phyloP scores from a whole-genome alignment of 1,140 invertebrate species.

The Drosophila dunni region DNA sequence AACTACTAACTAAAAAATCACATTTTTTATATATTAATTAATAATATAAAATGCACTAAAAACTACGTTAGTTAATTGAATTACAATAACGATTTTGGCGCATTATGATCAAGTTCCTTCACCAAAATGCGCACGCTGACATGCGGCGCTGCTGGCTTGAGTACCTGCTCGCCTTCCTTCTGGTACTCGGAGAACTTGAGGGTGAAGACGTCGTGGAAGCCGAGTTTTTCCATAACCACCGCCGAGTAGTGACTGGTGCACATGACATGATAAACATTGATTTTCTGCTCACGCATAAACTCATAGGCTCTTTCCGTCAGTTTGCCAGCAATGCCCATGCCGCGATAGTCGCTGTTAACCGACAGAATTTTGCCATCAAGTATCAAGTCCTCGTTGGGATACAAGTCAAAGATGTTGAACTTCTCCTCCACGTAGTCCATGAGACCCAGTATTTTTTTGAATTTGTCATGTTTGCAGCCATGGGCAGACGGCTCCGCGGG shows the following conservation, averaged over 20 bases:
- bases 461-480: slow-evolving; percentile 86
- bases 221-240: slow-evolving; percentile 88
- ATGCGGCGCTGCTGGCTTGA: slow-evolving; percentile 87
- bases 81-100: slow-evolving; percentile 39
- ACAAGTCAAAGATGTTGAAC: slow-evolving; percentile 86
- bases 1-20: slow-evolving; percentile 79
- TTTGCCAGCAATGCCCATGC: slow-evolving; percentile 87
- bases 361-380: slow-evolving; percentile 88
- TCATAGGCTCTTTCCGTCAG: slow-evolving; percentile 86
- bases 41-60: slow-evolving; percentile 50
- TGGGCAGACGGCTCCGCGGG: slow-evolving; percentile 64
- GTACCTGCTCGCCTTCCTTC: slow-evolving; percentile 86
- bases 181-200: slow-evolving; percentile 88
- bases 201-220: slow-evolving; percentile 88
- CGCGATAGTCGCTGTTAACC: slow-evolving; percentile 87
- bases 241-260: slow-evolving; percentile 90
- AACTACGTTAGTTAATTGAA: background rate
- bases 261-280: slow-evolving; percentile 85
- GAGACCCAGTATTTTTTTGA: slow-evolving; percentile 87
- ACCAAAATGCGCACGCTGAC: slow-evolving; percentile 85
- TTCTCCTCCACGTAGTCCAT: slow-evolving; percentile 86
- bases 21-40: slow-evolving; percentile 65
- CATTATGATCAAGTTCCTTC: slow-evolving; percentile 75
- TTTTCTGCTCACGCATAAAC: slow-evolving; percentile 71
- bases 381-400: slow-evolving; percentile 85